Conservation (phyloP, 2,888 invertebrate species). For the Nematopogon swammerdamellus region DNA sequence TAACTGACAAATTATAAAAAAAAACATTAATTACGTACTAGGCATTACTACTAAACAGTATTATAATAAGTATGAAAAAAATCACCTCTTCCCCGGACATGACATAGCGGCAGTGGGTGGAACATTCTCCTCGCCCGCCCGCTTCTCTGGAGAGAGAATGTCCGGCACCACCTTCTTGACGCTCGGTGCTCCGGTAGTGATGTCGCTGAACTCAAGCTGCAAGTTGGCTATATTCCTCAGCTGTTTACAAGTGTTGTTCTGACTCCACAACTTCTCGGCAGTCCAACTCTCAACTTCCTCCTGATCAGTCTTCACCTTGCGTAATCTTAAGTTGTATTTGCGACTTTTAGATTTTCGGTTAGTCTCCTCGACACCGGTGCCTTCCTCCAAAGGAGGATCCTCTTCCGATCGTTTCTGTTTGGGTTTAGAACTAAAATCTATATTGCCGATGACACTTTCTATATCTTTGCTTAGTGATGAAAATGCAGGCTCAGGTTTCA, state of each 20-base stretch:
- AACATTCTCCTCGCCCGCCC: conserved; percentile 23
- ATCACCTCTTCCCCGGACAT: conserved; percentile 40
- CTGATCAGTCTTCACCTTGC: no score
- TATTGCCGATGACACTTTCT: background rate
- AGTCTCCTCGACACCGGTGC: no score
- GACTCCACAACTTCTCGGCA: no score
- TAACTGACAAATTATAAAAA: no score
- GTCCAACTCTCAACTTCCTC: no score
- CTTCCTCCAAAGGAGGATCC: conserved; percentile 9
- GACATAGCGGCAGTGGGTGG: conserved; percentile 27
- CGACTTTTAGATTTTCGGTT: no score
- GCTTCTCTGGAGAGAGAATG: conserved; percentile 34
- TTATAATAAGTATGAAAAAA: background rate
- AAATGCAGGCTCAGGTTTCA: background rate
- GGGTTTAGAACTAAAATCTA: background rate
- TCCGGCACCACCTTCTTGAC: conserved; percentile 23
- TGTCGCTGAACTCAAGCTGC: conserved; percentile 36
- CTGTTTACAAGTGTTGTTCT: no score
- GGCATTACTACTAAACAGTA: no score
- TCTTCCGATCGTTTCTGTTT: background rate
- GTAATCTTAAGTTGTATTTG: no score
- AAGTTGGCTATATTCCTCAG: conserved; percentile 38
- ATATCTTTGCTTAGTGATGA: background rate
- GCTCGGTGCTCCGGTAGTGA: conserved; percentile 32
- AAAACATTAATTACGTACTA: no score